Percentiles rank a stretch among this genome's conserved stretches.
These are phyloP conservation scores for Scaptomyza graminum DNA, from an alignment of 1,140 invertebrate genomes.

Conservation along the genomic window DNA sequence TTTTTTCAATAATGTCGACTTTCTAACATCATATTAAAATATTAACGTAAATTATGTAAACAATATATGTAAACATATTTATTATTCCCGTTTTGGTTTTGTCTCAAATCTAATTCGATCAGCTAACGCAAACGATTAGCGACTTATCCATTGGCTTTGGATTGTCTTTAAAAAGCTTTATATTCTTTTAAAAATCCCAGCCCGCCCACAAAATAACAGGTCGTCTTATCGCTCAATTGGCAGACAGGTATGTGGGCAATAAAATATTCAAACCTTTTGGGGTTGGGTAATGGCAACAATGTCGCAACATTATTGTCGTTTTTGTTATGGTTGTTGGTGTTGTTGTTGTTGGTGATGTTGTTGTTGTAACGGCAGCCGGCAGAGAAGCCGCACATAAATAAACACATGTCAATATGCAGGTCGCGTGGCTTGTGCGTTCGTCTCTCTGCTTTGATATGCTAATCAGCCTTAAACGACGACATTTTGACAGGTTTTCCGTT, in stretches of 20 bases:
- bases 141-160: constrained; percentile 37
- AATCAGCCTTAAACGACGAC: constrained; percentile 75
- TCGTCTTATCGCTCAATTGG: constrained; percentile 68
- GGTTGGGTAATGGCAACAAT: constrained; percentile 3
- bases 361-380: constrained; percentile 1
- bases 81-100: neutral
- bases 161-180: constrained; percentile 28
- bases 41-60: too few species aligned
- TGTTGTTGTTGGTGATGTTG: constrained; percentile 10
- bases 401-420: constrained; percentile 75
- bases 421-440: constrained; percentile 47
- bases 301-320: neutral
- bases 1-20: too few species aligned
- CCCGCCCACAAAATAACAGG: neutral
- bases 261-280: constrained; percentile 69
- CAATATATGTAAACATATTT: too few species aligned
- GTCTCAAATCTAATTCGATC: neutral
- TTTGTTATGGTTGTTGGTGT: constrained; percentile 6
- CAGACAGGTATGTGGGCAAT: constrained; percentile 52
- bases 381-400: constrained; percentile 60
- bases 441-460: constrained; percentile 74
- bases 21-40: too few species aligned
- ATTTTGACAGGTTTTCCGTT: constrained; percentile 79
- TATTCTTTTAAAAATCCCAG: constrained; percentile 16
- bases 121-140: constrained; percentile 32